Percentiles rank a stretch among this genome's conserved stretches.
Evolutionary conservation across 2,113 vertebrate species (phyloP).

Genomic region (Struthio camelus): DNA sequence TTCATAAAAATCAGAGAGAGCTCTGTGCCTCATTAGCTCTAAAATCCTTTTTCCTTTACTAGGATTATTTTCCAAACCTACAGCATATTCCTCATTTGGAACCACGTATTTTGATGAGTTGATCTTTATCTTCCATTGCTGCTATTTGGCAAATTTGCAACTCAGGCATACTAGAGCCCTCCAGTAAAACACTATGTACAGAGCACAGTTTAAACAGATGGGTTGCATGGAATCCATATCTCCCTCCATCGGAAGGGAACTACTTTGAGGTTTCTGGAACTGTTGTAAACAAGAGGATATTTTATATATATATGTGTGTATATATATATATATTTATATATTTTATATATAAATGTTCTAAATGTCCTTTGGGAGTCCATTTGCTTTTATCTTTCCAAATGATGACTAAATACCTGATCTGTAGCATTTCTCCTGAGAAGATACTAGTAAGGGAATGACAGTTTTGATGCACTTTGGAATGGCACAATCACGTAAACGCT

Average conservation of each 20-base stretch:
- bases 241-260: conserved; percentile 74
- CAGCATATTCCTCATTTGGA: conserved; percentile 47
- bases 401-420: conserved; percentile 82
- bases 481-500: conserved; percentile 84
- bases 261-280: conserved; percentile 79
- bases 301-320: conserved; percentile 39
- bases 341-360: conserved; percentile 69
- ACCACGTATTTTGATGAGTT: conserved; percentile 24
- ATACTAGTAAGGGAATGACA: conserved; percentile 84
- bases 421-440: conserved; percentile 87
- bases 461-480: conserved; percentile 88
- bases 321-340: conserved; percentile 64
- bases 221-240: conserved; percentile 73
- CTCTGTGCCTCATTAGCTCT: conserved; percentile 15
- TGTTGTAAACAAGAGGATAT: conserved; percentile 84
- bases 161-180: conserved; percentile 56
- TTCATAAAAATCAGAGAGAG: conserved; percentile 52
- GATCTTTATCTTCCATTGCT: conserved; percentile 13
- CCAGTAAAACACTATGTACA: conserved; percentile 62
- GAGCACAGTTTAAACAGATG: conserved; percentile 68
- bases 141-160: conserved; percentile 29
- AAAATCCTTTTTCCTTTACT: conserved; percentile 37
- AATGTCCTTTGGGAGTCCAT: conserved; percentile 78
- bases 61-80: conserved; percentile 25
- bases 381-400: conserved; percentile 75